Evolutionary conservation across 2,113 vertebrate genomes (phyloP), one percentile per base, ranked within the genome.

Genomic region (Theristicus caerulescens): DNA sequence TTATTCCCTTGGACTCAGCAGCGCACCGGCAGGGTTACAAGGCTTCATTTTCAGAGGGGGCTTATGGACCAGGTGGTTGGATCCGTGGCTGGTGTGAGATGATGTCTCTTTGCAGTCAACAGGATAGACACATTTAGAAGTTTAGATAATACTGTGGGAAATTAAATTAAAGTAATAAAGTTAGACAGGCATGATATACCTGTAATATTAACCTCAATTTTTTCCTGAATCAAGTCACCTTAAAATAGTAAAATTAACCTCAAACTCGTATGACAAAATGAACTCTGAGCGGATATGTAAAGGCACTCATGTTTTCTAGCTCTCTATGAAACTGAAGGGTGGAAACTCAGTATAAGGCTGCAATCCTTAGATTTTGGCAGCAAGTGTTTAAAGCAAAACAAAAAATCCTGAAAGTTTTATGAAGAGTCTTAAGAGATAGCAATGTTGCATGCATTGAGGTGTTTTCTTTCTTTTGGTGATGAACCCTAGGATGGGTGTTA

Each of bases 391-490:
- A 77, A 78, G 24, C 27, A 69, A 74, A 93, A 29, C 27, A 58
- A 36, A 69, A 51, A 49, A 36, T 4, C n/a, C 25, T 29, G 25
- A 2, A 80, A 36, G 5, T 31, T 46, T 67, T 38, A 36, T 34
- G 70, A 44, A 27, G 16, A 71, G 4, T 51, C 71, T 58, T 55
- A 59, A 36, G 13, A 38, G 34, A 40, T 6, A 44, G 54, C 20
- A 77, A 19, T 0, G 0, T 47, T 86, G 9, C 8, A 4, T 3
- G 7, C 5, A 1, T 20, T 57, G 66, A 38, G 3, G 5, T 49
- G 10, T 57, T 72, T 73, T 36, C n/a, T 38, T 73, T 24, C 51
- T 83, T 51, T 52, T 65, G 36, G 5, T 42, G 67, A 15, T 15
- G 52, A 44, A 3, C 29, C 36, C 44, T 15, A 24, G 44, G 34